Base-by-base conservation (phyloP, 2,888 invertebrate genomes). In the Oscheius myriophilus region DNA sequence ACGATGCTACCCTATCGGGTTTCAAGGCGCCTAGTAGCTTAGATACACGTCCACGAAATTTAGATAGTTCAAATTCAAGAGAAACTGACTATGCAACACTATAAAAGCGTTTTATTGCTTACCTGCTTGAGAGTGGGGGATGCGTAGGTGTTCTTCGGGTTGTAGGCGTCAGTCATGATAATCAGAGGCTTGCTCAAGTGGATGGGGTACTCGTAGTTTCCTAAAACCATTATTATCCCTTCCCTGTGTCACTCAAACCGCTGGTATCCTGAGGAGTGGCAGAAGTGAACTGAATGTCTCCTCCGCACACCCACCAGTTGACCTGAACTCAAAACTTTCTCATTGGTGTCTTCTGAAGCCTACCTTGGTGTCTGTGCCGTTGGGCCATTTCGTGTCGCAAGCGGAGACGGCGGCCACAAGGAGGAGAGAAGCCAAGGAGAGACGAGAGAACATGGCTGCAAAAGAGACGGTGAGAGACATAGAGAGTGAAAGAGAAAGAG, bases 161-260 rank as follows among this genome's bases (percentile, higher is more conserved):
- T 67, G 64, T 72, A 68, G 62, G 71, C 65, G 11, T 75, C 68
- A 18, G 74, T 73, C 39, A 67, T 64, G 62, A 78, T 72, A 43
- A 76, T 52, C 2, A 76, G 67, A 2, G 76, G 74, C 54, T 71
- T 52, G 42, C 64, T 74, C 33, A 78, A 67, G 39, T 72, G 67
- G 49, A 78, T 73, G 45, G 78, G 76, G 41, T 78, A 76, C 46
- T 78, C 75, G 63, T 69, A 70, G n/a, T 65, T 63, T 51, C 77
- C 75, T 59, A 45, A 45, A 42, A 14, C n/a, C 12, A 43, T 26
- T 9, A 9, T 6, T 26, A 43, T 16, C 9, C 12, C n/a, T 49
- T n/a, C 2, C 6, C 9, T 25, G 39, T 7, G 16, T 21, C 9
- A 12, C 12, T 12, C 58, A 12, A 14, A 64, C 69, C 69, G 11